phyloP scores from a whole-genome alignment of 2,113 vertebrate species.

The Anser cygnoides region DNA sequence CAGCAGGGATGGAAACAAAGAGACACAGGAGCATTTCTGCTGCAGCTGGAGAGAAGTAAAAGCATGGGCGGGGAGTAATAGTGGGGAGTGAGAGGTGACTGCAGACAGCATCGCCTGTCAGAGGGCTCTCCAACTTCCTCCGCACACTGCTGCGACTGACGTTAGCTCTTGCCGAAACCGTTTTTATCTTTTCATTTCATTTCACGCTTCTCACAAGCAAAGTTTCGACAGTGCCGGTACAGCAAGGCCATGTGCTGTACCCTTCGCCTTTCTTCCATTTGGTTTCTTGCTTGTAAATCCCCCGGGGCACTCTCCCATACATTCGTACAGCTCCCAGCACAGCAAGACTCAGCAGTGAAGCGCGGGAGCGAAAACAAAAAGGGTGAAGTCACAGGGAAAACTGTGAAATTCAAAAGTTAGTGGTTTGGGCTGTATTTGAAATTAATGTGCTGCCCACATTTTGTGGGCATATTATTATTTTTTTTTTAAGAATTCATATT shows the following conservation, averaged over 20 bases:
- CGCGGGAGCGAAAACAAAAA: fast-evolving
- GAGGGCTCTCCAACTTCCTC: neutral
- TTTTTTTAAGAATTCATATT: neutral
- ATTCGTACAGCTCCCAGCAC: neutral
- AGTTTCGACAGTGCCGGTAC: neutral
- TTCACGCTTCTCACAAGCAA: neutral
- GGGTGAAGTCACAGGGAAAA: neutral
- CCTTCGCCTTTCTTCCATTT: fast-evolving
- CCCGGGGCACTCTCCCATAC: neutral
- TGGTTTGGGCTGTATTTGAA: neutral
- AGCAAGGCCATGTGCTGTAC: neutral
- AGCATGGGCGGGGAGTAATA: neutral
- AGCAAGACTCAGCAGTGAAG: neutral
- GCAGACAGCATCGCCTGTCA: neutral
- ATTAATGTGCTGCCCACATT: neutral
- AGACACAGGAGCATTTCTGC: neutral
- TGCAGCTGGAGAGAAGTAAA: neutral
- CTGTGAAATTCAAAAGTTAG: neutral
- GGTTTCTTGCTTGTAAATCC: neutral
- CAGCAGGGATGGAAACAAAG: neutral
- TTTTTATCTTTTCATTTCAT: conserved; percentile 19
- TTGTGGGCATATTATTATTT: neutral
- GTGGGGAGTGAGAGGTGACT: neutral
- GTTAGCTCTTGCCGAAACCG: neutral
- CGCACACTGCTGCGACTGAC: neutral